phyloP scores from a whole-genome alignment of 2,113 vertebrate genomes.

The Pomatorhinus ruficollis region DNA sequence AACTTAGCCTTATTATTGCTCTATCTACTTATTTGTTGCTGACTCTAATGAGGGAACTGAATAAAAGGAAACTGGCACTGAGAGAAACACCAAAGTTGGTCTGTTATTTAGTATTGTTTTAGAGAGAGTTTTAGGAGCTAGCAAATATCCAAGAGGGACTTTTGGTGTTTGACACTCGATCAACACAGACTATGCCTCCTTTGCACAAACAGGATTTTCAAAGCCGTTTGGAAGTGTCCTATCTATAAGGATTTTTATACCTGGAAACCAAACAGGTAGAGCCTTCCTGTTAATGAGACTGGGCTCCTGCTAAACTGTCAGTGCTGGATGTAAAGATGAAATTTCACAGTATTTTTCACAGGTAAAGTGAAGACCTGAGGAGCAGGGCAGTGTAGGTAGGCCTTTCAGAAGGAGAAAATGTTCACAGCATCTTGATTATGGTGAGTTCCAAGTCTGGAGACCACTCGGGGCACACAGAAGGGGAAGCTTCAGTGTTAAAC shows the following conservation, averaged over 20 bases:
- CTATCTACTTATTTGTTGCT: constrained; percentile 22
- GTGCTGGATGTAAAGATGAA: neutral
- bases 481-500: neutral
- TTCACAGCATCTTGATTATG: neutral
- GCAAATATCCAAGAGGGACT: neutral
- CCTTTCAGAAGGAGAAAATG: neutral
- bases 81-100: neutral
- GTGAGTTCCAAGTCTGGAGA: neutral
- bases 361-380: neutral
- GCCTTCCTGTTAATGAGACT: neutral
- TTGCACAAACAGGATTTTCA: neutral
- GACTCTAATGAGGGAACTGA: constrained; percentile 23
- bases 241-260: neutral
- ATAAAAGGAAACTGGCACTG: constrained; percentile 28
- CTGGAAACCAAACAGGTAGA: neutral
- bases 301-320: neutral
- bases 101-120: neutral
- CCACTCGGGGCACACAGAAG: neutral
- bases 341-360: neutral
- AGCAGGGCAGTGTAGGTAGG: neutral
- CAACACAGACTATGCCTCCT: neutral
- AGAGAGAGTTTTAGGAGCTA: neutral
- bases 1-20: constrained; percentile 61
- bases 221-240: neutral
- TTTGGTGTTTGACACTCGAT: neutral